These are phyloP conservation scores for Solenopsis invicta DNA, from an alignment of 1,140 invertebrate genomes.

Conservation along the genomic window DNA sequence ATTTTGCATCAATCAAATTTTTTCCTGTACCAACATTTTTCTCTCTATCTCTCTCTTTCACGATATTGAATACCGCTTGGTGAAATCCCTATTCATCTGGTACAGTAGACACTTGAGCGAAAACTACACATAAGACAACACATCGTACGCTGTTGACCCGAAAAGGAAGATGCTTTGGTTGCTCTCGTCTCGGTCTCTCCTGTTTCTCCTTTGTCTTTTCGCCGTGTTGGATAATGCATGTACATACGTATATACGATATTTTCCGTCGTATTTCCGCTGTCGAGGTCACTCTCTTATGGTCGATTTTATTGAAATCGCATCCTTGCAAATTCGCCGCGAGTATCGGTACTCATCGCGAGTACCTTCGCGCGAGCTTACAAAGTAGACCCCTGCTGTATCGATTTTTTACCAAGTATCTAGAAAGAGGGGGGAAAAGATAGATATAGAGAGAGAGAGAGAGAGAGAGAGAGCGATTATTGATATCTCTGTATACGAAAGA, in stretches of 20 bases:
- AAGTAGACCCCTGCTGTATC: constrained; percentile 21
- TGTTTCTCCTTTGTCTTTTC: not conserved
- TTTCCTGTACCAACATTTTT: no score
- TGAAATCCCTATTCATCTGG: not conserved
- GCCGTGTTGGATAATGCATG: not conserved
- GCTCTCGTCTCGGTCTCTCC: not conserved
- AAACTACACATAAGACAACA: constrained; percentile 5
- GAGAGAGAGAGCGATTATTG: constrained; percentile 1
- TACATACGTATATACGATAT: not conserved
- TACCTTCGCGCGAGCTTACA: not conserved
- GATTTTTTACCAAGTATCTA: constrained; percentile 2
- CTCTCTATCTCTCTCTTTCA: no score
- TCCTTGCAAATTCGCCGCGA: not conserved
- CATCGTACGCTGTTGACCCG: not conserved
- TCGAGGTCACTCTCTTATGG: not conserved
- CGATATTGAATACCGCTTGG: not conserved
- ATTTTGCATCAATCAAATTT: not conserved
- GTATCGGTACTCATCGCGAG: not conserved
- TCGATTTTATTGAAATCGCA: constrained; percentile 49
- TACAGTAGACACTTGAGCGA: not conserved
- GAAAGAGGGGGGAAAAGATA: not conserved
- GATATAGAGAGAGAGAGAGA: not conserved
- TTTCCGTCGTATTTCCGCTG: not conserved
- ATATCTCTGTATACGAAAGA: constrained; percentile 32
- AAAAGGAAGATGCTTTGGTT: not conserved